phyloP scores from a whole-genome alignment of 2,113 vertebrate genomes.

The Tonatia bakeri region DNA sequence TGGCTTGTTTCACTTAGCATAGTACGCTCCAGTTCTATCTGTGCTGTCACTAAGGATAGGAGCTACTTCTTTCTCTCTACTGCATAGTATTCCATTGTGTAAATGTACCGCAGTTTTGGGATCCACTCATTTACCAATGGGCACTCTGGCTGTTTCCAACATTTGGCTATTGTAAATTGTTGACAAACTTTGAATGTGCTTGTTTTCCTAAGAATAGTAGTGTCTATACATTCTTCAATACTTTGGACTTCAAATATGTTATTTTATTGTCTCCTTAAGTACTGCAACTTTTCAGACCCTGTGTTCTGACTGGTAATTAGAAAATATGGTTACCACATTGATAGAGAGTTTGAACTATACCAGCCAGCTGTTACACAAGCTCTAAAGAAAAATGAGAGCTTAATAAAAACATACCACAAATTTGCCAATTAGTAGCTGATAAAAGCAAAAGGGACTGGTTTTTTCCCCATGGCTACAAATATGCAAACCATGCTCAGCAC shows the following conservation, averaged over 20 bases:
- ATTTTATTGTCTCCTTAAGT: conserved; percentile 6
- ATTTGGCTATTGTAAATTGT: not conserved
- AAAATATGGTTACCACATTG: conserved; percentile 46
- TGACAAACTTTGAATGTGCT: not conserved
- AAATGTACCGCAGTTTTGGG: too few species aligned
- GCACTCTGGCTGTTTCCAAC: too few species aligned
- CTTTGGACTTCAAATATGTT: conserved; percentile 3
- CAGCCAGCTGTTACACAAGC: not conserved
- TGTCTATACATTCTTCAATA: not conserved
- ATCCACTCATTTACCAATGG: too few species aligned
- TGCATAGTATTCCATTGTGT: too few species aligned
- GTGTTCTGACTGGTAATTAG: conserved; percentile 28
- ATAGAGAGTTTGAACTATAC: conserved; percentile 20
- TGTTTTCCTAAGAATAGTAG: conserved; percentile 9
- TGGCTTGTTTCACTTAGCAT: too few species aligned
- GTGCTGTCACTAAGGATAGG: too few species aligned
- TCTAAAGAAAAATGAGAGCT: conserved; percentile 29
- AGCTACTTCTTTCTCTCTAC: too few species aligned
- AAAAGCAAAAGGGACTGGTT: not conserved
- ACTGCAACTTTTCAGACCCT: conserved; percentile 1
- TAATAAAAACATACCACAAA: conserved; percentile 31
- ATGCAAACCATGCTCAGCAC: not conserved
- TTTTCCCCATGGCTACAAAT: conserved; percentile 14
- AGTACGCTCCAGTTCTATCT: too few species aligned
- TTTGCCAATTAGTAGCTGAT: not conserved